Evolutionary conservation across 2,797 vertebrate species (phyloP).

Genomic region (Emys orbicularis): DNA sequence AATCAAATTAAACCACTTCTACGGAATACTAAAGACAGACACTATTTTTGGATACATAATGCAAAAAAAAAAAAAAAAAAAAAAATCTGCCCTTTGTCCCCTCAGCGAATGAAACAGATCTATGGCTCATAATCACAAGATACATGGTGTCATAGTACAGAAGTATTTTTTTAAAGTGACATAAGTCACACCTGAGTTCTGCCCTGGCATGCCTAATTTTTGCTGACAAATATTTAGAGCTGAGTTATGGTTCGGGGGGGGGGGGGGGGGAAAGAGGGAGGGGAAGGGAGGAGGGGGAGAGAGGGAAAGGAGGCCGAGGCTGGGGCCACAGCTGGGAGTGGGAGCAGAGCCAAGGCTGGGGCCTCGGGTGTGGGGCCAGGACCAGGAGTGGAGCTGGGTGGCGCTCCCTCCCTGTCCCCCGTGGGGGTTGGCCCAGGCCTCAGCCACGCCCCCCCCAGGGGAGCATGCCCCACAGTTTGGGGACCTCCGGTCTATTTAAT

Average conservation of each 20-base stretch:
- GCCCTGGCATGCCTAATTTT: background rate
- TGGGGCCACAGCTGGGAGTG: too few relatives aligned
- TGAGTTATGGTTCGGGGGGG: background rate
- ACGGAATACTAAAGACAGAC: constrained; percentile 2
- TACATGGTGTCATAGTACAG: too few relatives aligned
- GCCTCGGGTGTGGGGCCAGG: too few relatives aligned
- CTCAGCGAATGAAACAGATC: background rate
- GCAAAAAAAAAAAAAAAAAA: background rate
- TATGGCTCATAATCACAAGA: background rate
- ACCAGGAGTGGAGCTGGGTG: too few relatives aligned
- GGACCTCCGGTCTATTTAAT: background rate
- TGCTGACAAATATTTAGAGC: background rate
- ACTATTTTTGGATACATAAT: background rate
- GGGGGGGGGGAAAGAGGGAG: rapidly evolving
- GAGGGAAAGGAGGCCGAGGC: too few relatives aligned
- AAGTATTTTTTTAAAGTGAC: background rate
- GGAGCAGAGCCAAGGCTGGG: too few relatives aligned
- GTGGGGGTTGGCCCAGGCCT: too few relatives aligned
- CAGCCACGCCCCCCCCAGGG: too few relatives aligned
- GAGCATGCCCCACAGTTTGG: too few relatives aligned
- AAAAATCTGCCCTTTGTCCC: background rate
- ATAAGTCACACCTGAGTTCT: background rate
- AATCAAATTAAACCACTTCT: background rate
- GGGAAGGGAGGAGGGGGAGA: too few relatives aligned
- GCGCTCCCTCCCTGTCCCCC: too few relatives aligned